These are phyloP conservation scores for Crocallis elinguaria DNA, from an alignment of 2,888 invertebrate species.

Conservation along the genomic window DNA sequence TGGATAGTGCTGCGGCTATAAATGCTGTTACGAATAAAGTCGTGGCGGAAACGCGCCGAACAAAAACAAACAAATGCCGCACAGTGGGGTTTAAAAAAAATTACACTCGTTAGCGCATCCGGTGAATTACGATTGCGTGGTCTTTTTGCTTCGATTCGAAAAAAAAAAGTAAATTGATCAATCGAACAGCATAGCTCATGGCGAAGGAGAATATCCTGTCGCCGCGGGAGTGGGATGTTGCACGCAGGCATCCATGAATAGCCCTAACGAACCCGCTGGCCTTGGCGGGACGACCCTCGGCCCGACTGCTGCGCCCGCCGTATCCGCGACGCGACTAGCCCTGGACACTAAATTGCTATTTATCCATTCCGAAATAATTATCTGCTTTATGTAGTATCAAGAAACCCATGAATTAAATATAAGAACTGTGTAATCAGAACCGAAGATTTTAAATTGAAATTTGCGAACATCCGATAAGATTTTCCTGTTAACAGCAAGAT, in stretches of 20 bases:
- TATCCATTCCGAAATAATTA: slow-evolving; percentile 24
- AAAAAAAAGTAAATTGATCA: slow-evolving; percentile 75
- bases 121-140: slow-evolving; percentile 77
- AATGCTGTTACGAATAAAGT: slow-evolving; percentile 56
- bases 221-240: slow-evolving; percentile 58
- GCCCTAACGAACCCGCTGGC: slow-evolving; percentile 82
- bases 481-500: slow-evolving; percentile 17
- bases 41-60: slow-evolving; percentile 68
- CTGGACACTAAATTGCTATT: slow-evolving; percentile 31
- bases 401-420: slow-evolving; percentile 32
- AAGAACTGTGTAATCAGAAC: slow-evolving; percentile 10
- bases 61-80: slow-evolving; percentile 73
- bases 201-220: slow-evolving; percentile 76
- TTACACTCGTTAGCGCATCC: slow-evolving; percentile 83
- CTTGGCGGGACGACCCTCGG: slow-evolving; percentile 72
- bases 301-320: slow-evolving; percentile 42
- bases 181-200: slow-evolving; percentile 72
- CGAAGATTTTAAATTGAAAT: slow-evolving; percentile 19
- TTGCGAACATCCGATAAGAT: slow-evolving; percentile 22
- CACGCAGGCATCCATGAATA: slow-evolving; percentile 81
- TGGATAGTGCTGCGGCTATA: slow-evolving; percentile 45
- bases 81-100: slow-evolving; percentile 67
- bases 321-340: slow-evolving; percentile 40
- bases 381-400: slow-evolving; percentile 10
- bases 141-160: slow-evolving; percentile 73